phyloP scores from a whole-genome alignment of 2,113 vertebrate species.

The Struthio camelus region DNA sequence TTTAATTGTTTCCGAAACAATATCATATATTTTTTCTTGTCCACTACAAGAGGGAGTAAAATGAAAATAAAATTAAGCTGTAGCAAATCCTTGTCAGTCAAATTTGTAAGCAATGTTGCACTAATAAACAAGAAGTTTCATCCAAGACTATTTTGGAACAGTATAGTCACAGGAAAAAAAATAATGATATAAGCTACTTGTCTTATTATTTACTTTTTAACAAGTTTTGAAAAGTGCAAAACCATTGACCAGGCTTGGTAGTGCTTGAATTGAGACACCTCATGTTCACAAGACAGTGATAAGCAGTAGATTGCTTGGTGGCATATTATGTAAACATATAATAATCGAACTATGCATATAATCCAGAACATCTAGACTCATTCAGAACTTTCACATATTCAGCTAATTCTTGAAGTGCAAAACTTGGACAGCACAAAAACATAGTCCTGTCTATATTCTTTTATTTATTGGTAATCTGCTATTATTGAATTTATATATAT shows the following conservation, averaged over 20 bases:
- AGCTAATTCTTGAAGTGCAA: not conserved
- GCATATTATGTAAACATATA: not conserved
- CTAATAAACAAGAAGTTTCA: not conserved
- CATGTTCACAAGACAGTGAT: not conserved
- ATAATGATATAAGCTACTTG: not conserved
- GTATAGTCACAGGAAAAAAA: not conserved
- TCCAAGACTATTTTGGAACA: not conserved
- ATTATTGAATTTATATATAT: not conserved
- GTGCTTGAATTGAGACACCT: not conserved
- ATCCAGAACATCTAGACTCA: not conserved
- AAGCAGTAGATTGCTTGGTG: not conserved
- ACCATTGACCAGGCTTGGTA: not conserved
- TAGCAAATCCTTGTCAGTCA: not conserved
- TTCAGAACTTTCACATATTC: not conserved
- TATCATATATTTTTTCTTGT: conserved; percentile 98
- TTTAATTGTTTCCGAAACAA: conserved; percentile 91
- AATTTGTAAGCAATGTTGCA: not conserved
- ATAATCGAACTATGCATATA: not conserved
- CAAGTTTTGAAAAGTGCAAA: not conserved
- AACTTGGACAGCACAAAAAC: not conserved
- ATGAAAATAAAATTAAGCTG: not conserved
- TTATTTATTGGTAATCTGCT: not conserved
- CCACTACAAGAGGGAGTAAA: conserved; percentile 75
- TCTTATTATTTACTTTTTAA: not conserved
- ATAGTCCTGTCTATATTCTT: not conserved